These are phyloP conservation scores for Oreochromis tanganicae DNA, from an alignment of 2,113 vertebrate species.

Conservation along the genomic window DNA sequence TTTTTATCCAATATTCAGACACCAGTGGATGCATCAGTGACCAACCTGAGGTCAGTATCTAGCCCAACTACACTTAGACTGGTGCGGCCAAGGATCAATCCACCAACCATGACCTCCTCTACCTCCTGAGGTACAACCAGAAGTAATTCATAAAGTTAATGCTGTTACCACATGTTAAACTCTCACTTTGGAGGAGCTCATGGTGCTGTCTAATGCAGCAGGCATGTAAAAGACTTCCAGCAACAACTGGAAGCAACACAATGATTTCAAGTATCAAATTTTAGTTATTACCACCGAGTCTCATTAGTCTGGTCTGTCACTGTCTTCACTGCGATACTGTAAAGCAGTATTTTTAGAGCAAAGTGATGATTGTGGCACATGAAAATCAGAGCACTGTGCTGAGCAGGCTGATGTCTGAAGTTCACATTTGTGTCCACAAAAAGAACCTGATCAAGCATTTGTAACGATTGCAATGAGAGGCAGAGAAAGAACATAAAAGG, in stretches of 20 bases:
- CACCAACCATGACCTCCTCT: neutral
- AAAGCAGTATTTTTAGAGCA: neutral
- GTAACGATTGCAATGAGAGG: fast-evolving
- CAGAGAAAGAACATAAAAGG: neutral
- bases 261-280: neutral
- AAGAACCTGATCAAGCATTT: neutral
- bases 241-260: neutral
- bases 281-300: neutral
- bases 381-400: too few relatives aligned
- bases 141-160: neutral
- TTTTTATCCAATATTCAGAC: neutral
- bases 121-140: neutral
- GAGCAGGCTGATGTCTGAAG: neutral
- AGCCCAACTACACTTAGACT: neutral
- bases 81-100: neutral
- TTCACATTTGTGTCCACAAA: neutral
- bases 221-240: neutral
- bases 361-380: neutral
- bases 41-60: neutral
- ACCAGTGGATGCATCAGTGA: neutral
- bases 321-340: neutral
- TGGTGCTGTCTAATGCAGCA: neutral
- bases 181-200: neutral
- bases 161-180: neutral
- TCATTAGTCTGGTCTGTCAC: neutral